A percentile compares a stretch with the other conserved stretches of the same genome.
phyloP scores from a whole-genome alignment of 2,113 vertebrate genomes.

The Microcebus ravelobensis region DNA sequence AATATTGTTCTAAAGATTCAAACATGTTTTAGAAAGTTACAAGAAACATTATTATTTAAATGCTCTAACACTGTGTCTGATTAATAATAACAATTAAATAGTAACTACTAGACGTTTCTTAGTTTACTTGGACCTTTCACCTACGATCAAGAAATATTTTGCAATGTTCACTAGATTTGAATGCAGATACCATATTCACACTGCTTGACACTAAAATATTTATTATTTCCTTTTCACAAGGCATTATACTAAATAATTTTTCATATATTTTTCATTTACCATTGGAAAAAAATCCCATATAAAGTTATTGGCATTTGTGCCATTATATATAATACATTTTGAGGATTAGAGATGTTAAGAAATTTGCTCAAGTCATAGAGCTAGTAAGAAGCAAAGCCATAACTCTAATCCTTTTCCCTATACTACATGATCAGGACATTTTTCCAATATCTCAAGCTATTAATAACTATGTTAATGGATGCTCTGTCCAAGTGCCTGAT shows the following conservation, averaged over 20 bases:
- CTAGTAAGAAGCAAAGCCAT: neutral
- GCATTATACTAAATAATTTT: neutral
- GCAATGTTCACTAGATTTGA: neutral
- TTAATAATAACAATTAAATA: neutral
- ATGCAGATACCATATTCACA: neutral
- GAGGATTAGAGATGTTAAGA: neutral
- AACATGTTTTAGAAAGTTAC: neutral
- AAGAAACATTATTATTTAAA: constrained; percentile 1
- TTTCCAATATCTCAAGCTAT: neutral
- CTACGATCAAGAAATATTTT: neutral
- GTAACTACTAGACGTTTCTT: neutral
- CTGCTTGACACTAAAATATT: neutral
- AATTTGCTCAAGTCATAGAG: neutral
- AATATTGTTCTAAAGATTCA: neutral
- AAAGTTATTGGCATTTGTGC: neutral
- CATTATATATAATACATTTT: neutral
- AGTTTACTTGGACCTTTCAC: neutral
- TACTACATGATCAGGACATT: neutral
- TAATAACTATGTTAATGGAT: neutral
- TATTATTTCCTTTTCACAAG: neutral
- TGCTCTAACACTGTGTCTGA: neutral
- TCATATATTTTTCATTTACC: neutral
- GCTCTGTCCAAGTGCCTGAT: neutral
- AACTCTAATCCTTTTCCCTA: neutral
- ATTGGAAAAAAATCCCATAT: neutral